A percentile compares a stretch with the other conserved stretches of the same genome.
These are phyloP conservation scores for Phortica variegata DNA, from an alignment of 1,140 invertebrate species.

Conservation along the genomic window DNA sequence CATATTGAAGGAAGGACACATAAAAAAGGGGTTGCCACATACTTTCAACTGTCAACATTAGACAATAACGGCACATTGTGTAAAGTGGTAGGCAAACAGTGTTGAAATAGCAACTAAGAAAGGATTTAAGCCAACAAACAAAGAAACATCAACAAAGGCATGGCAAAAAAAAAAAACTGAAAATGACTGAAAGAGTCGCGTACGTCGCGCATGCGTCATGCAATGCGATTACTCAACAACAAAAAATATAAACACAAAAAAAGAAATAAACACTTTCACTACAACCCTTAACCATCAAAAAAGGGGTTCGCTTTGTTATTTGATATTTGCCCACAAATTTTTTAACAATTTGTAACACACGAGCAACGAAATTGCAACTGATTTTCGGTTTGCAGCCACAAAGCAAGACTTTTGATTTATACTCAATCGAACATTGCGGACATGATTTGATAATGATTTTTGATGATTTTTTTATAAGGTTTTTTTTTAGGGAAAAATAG, in stretches of 20 bases:
- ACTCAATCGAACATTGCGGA: conserved; percentile 21
- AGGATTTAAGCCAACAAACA: background rate
- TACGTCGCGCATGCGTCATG: conserved; percentile 20
- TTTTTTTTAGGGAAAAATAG: too few relatives aligned
- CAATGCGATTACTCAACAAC: conserved; percentile 10
- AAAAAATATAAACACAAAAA: conserved; percentile 11
- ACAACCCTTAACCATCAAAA: background rate
- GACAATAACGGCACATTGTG: conserved; percentile 16
- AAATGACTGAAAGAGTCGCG: conserved; percentile 24
- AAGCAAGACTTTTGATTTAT: conserved; percentile 44
- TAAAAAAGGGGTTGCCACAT: conserved; percentile 12
- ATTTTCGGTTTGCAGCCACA: too few relatives aligned
- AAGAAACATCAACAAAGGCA: too few relatives aligned
- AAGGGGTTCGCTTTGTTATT: conserved; percentile 3
- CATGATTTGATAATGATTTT: conserved; percentile 29
- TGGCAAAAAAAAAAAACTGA: conserved; percentile 17
- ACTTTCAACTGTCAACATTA: conserved; percentile 22
- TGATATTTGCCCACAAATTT: conserved; percentile 42
- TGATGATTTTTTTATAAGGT: too few relatives aligned
- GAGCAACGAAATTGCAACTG: too few relatives aligned
- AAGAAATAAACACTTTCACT: background rate
- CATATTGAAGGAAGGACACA: too few relatives aligned
- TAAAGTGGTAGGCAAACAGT: conserved; percentile 16
- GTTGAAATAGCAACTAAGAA: conserved; percentile 2
- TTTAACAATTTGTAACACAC: conserved; percentile 48